Evolutionary conservation across 1,140 invertebrate genomes (phyloP).

Genomic region (Diabrotica virgifera): DNA sequence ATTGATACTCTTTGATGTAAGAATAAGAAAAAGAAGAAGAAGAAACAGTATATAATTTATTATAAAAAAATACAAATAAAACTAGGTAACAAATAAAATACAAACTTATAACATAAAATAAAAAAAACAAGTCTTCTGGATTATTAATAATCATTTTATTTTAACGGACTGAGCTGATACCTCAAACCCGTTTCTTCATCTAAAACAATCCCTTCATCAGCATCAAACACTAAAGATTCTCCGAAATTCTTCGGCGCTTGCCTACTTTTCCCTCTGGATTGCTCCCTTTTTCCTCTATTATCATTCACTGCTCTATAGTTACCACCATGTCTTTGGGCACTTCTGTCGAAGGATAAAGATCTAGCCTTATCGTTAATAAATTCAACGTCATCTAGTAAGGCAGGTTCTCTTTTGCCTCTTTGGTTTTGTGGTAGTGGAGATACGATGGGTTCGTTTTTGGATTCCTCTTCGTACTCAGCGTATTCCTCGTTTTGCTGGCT

Average conservation of each 20-base stretch:
- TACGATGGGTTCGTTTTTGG: conserved; percentile 18
- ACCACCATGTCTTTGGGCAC: conserved; percentile 38
- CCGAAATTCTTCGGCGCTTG: conserved; percentile 11
- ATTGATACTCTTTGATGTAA: too few relatives aligned
- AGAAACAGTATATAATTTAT: neutral
- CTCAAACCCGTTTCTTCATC: conserved; percentile 27
- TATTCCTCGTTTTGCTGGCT: conserved; percentile 33
- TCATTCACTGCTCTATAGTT: conserved; percentile 37
- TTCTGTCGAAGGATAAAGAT: conserved; percentile 28
- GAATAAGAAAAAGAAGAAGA: too few relatives aligned
- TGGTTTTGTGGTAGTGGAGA: conserved; percentile 9
- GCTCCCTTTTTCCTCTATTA: conserved; percentile 33
- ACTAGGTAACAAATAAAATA: conserved; percentile 14
- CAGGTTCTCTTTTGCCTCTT: conserved; percentile 34
- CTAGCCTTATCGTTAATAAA: conserved; percentile 38
- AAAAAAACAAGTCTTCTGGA: conserved; percentile 7
- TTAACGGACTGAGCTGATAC: conserved; percentile 27
- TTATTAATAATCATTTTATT: conserved; percentile 5
- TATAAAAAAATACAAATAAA: conserved; percentile 2
- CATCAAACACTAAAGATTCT: conserved; percentile 26
- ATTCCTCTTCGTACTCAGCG: conserved; percentile 32
- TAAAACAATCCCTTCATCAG: conserved; percentile 18
- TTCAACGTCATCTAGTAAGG: conserved; percentile 35
- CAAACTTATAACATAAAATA: neutral
- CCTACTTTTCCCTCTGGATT: conserved; percentile 32